These are phyloP conservation scores for Todiramphus saurophagus DNA, from an alignment of 2,113 vertebrate species.

Conservation along the genomic window DNA sequence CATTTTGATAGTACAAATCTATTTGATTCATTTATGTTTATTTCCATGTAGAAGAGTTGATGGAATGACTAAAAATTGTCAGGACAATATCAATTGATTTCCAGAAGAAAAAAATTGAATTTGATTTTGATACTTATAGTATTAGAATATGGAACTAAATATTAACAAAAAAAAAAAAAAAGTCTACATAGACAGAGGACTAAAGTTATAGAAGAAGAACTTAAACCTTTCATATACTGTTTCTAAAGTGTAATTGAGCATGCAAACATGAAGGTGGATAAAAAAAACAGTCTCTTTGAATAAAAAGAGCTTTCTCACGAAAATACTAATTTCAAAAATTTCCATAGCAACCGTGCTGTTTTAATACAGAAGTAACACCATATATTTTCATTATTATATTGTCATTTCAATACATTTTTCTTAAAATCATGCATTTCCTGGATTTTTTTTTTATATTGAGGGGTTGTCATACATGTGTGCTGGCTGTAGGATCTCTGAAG, in stretches of 20 bases:
- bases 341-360: slow-evolving; percentile 26
- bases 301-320: slow-evolving; percentile 12
- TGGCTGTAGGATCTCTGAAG: background rate
- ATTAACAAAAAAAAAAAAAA: background rate
- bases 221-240: slow-evolving; percentile 29
- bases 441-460: background rate
- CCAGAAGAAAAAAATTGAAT: background rate
- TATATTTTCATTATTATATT: background rate
- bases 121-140: background rate
- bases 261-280: slow-evolving; percentile 27
- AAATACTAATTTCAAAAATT: slow-evolving; percentile 41
- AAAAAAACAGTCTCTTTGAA: slow-evolving; percentile 10
- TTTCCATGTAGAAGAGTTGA: background rate
- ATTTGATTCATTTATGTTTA: background rate
- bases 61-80: background rate
- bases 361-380: background rate
- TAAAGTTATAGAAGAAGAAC: slow-evolving; percentile 17
- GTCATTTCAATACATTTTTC: background rate
- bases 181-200: background rate
- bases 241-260: slow-evolving; percentile 55
- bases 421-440: background rate
- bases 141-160: slow-evolving; percentile 31
- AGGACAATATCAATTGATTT: background rate
- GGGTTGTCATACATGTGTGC: background rate
- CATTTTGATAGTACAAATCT: background rate